phyloP scores from a whole-genome alignment of 2,888 invertebrate species.

The Athrips mouffetella region DNA sequence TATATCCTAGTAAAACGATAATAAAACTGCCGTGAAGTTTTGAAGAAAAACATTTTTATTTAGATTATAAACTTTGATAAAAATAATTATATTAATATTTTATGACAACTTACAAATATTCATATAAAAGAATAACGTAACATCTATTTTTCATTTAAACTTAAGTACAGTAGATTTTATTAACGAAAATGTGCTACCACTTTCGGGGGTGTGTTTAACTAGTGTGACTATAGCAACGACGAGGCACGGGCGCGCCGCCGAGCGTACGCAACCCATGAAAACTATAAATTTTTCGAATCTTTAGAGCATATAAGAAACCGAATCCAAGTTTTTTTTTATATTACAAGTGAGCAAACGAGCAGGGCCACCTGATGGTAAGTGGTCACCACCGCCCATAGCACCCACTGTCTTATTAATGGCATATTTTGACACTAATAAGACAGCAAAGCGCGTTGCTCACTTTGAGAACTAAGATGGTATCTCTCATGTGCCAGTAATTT shows the following conservation, averaged over 20 bases:
- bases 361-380: too few relatives aligned
- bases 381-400: too few relatives aligned
- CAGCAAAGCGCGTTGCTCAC: too few relatives aligned
- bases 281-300: too few relatives aligned
- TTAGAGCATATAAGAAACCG: too few relatives aligned
- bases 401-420: too few relatives aligned
- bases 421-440: too few relatives aligned
- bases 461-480: too few relatives aligned
- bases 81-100: conserved; percentile 80
- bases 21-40: conserved; percentile 38
- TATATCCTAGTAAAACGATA: too few relatives aligned
- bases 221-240: conserved; percentile 65
- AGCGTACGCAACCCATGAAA: background rate
- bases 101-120: conserved; percentile 79
- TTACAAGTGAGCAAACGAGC: too few relatives aligned
- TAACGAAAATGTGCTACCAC: conserved; percentile 74
- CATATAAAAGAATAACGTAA: conserved; percentile 78
- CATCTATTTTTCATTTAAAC: conserved; percentile 75
- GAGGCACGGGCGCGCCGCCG: conserved; percentile 28
- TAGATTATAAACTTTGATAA: conserved; percentile 80
- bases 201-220: conserved; percentile 72
- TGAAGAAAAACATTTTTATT: conserved; percentile 79
- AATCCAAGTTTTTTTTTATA: too few relatives aligned
- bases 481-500: too few relatives aligned
- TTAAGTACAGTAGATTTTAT: conserved; percentile 69